phyloP scores from a whole-genome alignment of 2,113 vertebrate genomes.

The Albula glossodonta region DNA sequence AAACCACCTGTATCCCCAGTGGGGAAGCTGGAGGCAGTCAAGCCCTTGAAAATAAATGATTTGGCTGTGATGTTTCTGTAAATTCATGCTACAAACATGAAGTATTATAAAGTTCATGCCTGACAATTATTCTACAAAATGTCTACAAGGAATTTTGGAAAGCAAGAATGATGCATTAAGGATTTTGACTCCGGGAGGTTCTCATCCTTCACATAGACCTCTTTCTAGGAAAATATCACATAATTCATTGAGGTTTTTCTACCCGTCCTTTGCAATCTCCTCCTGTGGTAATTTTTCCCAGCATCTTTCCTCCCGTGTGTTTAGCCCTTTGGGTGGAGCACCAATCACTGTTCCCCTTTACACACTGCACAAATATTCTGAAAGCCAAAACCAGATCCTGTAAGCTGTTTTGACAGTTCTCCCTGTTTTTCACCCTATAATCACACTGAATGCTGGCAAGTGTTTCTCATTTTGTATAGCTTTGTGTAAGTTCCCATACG shows the following conservation, averaged over 20 bases:
- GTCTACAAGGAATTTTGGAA: conserved; percentile 33
- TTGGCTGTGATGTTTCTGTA: too few species aligned
- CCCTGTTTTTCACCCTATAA: conserved; percentile 60
- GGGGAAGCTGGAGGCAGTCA: too few species aligned
- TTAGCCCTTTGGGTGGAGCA: conserved; percentile 57
- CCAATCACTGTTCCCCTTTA: conserved; percentile 62
- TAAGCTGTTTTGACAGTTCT: conserved; percentile 70
- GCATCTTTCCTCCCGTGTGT: conserved; percentile 64
- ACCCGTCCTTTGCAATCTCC: conserved; percentile 58
- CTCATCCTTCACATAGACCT: conserved; percentile 60
- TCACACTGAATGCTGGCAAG: conserved; percentile 52
- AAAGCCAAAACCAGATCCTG: conserved; percentile 61
- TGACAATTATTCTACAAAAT: not conserved
- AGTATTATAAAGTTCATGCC: too few species aligned
- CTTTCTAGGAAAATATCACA: conserved; percentile 73
- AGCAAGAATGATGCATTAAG: conserved; percentile 4
- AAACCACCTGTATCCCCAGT: too few species aligned
- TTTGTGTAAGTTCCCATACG: not conserved
- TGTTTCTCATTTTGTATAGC: not conserved
- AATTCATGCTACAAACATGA: too few species aligned
- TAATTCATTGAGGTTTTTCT: conserved; percentile 66
- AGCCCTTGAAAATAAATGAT: too few species aligned
- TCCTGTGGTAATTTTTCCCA: conserved; percentile 55
- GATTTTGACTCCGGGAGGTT: conserved; percentile 46
- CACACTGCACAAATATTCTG: conserved; percentile 64